Percentiles rank a stretch among this genome's conserved stretches.
Evolutionary conservation across 2,888 invertebrate genomes (phyloP).

Genomic region (Craniophora ligustri): DNA sequence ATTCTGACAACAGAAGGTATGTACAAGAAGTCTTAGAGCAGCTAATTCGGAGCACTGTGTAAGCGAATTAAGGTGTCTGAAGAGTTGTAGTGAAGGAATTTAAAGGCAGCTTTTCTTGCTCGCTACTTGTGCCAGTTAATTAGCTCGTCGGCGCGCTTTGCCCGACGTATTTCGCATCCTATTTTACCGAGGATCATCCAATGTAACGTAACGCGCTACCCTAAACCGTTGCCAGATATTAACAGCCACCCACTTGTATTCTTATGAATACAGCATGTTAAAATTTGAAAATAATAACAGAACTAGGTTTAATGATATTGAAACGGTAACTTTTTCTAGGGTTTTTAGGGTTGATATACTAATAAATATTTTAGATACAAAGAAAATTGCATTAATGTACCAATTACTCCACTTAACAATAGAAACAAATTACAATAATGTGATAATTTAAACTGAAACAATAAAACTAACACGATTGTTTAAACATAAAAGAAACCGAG

Average conservation of each 20-base stretch:
- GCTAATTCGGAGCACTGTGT: conserved; percentile 45
- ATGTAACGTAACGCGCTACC: conserved; percentile 41
- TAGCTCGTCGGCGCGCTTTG: conserved; percentile 62
- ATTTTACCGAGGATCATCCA: conserved; percentile 51
- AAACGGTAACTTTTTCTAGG: too few species aligned
- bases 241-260: conserved; percentile 18
- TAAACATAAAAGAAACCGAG: conserved; percentile 69
- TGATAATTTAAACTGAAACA: conserved; percentile 17
- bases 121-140: conserved; percentile 61
- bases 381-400: too few species aligned
- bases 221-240: conserved; percentile 33
- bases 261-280: conserved; percentile 6
- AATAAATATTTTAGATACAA: too few species aligned
- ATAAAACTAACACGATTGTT: conserved; percentile 53
- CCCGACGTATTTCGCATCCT: conserved; percentile 42
- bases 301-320: neutral
- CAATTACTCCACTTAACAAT: conserved; percentile 33
- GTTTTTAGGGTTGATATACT: neutral
- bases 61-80: conserved; percentile 62
- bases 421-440: conserved; percentile 15
- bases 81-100: conserved; percentile 60
- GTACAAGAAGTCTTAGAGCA: conserved; percentile 36
- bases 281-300: neutral
- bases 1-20: conserved; percentile 21
- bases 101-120: conserved; percentile 59